Base-by-base conservation (phyloP, 1,140 invertebrate genomes). In the Nymphalis io region DNA sequence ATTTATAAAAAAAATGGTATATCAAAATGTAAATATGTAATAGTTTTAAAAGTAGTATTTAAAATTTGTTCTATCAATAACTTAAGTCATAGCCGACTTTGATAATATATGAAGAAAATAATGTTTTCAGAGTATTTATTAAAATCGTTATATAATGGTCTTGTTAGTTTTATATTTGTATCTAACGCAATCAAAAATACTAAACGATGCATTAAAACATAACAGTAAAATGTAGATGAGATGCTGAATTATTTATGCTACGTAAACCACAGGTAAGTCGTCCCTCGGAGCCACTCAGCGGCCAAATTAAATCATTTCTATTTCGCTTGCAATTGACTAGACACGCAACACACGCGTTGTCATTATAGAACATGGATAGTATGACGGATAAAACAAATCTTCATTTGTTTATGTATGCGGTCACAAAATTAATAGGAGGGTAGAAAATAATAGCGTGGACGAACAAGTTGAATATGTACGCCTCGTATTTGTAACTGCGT, bases 291-390 rank as follows among this genome's bases (percentile, higher is more conserved):
- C 71, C 79, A 81, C 79, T 83, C 81, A 67, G 60, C 72, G 68
- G 75, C 75, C 68, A 86, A 89, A 89, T 89, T 88, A 87, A 90
- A 87, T 90, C 82, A 88, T 88, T 88, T 88, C 83, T 85, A 82
- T 84, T 87, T 87, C 72, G 81, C 79, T 60, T 80, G 78, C 78
- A 74, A 85, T 84, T 85, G 78, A 78, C 67, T 75, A 76, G 65
- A 70, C 85, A 88, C 84, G 87, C 86, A 82, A 88, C 79, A 66
- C 63, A 64, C 70, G 60, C 69, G 79, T 78, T 81, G 74, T 80
- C 78, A 81, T 83, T 81, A 73, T 71, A 75, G 76, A 77, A 84
- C 72, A 79, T 67, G 61, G 53, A 66, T 66, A 59, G 23, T 66
- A 66, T 27, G 42, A 20, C 18, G 20, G 65, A 67, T 67, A 67